phyloP scores from a whole-genome alignment of 2,888 invertebrate species.

The Ceramica pisi region DNA sequence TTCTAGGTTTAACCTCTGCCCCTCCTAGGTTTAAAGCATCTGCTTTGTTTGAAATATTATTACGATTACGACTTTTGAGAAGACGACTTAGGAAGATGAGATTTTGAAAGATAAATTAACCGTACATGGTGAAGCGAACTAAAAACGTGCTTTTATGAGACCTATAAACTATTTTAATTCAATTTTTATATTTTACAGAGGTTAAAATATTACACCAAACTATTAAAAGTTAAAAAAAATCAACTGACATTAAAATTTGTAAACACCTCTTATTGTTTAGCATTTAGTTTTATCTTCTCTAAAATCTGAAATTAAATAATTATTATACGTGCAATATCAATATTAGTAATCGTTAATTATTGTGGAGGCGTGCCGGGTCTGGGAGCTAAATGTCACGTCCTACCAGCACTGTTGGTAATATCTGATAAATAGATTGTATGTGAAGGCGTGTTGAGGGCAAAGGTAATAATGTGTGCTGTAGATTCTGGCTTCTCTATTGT shows the following conservation, averaged over 20 bases:
- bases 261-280: conserved; percentile 37
- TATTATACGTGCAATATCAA: conserved; percentile 59
- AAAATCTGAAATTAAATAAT: conserved; percentile 60
- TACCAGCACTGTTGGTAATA: conserved; percentile 40
- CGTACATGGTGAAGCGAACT: not conserved
- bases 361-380: conserved; percentile 48
- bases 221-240: not conserved
- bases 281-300: conserved; percentile 41
- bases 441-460: conserved; percentile 34
- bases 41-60: no score
- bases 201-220: conserved; percentile 1
- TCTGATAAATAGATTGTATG: conserved; percentile 51
- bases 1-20: not conserved
- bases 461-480: conserved; percentile 1
- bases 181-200: not conserved
- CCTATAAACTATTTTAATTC: not conserved
- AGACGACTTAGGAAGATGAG: not conserved
- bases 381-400: conserved; percentile 55
- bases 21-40: not conserved
- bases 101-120: not conserved
- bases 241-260: conserved; percentile 23
- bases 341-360: conserved; percentile 63
- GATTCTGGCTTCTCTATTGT: conserved; percentile 21
- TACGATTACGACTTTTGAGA: no score
- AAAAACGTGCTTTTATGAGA: not conserved